phyloP scores from a whole-genome alignment of 2,888 invertebrate genomes.

The Lagria hirta region DNA sequence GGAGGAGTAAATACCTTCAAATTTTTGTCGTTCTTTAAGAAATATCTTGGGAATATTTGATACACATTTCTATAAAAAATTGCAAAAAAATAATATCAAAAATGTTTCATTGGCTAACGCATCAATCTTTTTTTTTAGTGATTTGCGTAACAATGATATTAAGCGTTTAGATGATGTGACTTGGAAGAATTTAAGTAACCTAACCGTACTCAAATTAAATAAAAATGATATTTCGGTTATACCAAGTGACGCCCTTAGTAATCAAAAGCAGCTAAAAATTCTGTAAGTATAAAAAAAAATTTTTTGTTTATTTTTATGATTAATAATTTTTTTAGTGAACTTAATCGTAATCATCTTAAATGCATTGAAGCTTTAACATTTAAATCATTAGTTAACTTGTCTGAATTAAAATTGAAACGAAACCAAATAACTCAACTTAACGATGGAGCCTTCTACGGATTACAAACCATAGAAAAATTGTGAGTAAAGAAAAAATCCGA shows the following conservation, averaged over 20 bases:
- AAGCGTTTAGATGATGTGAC: conserved; percentile 68
- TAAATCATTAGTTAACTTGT: conserved; percentile 72
- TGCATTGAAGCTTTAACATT: conserved; percentile 82
- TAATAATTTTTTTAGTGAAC: conserved; percentile 61
- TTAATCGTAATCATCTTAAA: conserved; percentile 81
- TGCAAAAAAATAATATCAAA: too few species aligned
- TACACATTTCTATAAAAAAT: too few species aligned
- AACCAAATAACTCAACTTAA: conserved; percentile 78
- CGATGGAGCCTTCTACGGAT: conserved; percentile 89
- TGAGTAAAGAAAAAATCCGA: too few species aligned
- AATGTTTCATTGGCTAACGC: too few species aligned
- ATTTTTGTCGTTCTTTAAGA: too few species aligned
- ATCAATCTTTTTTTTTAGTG: conserved; percentile 59
- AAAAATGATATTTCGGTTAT: conserved; percentile 72
- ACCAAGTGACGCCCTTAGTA: conserved; percentile 73
- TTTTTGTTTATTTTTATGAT: conserved; percentile 7
- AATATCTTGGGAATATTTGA: too few species aligned
- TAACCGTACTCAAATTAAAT: conserved; percentile 76
- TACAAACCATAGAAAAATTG: conserved; percentile 70
- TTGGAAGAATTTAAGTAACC: conserved; percentile 69
- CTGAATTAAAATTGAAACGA: conserved; percentile 73
- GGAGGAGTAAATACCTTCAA: too few species aligned
- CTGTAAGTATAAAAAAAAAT: conserved; percentile 60
- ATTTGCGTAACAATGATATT: conserved; percentile 74
- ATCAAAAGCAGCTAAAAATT: conserved; percentile 67